Evolutionary conservation across 2,888 invertebrate species (phyloP).

Genomic region (Polyommatus iphigenia): DNA sequence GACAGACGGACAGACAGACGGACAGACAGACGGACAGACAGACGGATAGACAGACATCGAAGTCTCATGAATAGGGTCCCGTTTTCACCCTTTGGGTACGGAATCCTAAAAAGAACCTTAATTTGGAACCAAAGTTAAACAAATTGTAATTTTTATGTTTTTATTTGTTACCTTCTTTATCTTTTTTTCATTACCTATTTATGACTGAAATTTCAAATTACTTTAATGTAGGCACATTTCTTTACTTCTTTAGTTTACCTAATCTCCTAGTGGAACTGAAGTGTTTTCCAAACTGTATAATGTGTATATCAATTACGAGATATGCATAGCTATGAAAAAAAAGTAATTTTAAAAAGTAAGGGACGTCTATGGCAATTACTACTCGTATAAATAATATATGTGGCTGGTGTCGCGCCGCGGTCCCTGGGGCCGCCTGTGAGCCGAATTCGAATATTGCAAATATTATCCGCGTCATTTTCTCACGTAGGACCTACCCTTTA

Average conservation of each 20-base stretch:
- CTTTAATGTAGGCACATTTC: not conserved
- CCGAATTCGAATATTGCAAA: constrained; percentile 65
- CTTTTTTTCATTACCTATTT: too few species aligned
- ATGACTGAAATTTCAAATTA: too few species aligned
- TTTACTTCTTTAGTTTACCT: not conserved
- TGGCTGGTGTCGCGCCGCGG: constrained; percentile 51
- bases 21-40: too few species aligned
- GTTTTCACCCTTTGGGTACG: too few species aligned
- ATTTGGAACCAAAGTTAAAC: not conserved
- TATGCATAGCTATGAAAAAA: not conserved
- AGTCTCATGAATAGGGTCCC: too few species aligned
- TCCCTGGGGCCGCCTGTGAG: constrained; percentile 53
- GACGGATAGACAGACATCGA: too few species aligned
- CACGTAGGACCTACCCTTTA: constrained; percentile 64
- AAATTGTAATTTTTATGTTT: not conserved
- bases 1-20: too few species aligned
- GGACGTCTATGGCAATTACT: constrained; percentile 59
- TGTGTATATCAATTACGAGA: not conserved
- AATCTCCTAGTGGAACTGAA: too few species aligned
- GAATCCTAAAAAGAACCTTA: too few species aligned
- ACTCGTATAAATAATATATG: constrained; percentile 76
- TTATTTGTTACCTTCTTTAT: not conserved
- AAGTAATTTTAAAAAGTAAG: constrained; percentile 47
- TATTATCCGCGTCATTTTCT: constrained; percentile 69
- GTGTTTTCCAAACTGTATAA: too few species aligned